These are phyloP conservation scores for Ahaetulla prasina DNA, from an alignment of 2,113 vertebrate genomes.

Conservation along the genomic window DNA sequence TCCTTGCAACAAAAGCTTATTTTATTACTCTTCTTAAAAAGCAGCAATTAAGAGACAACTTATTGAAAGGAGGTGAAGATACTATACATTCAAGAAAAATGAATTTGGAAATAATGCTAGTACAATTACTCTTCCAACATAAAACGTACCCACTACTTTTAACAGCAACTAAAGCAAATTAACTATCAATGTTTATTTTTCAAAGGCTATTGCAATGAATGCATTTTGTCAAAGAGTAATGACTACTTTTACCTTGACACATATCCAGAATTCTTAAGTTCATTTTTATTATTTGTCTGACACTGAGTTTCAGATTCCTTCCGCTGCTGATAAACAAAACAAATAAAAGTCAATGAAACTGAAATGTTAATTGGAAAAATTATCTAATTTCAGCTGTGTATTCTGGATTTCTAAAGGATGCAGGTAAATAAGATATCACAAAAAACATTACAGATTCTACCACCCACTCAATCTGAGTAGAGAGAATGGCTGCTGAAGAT, in stretches of 20 bases:
- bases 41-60: neutral
- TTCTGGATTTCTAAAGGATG: neutral
- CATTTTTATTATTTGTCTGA: constrained; percentile 91
- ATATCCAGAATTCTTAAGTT: constrained; percentile 81
- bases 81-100: neutral
- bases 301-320: constrained; percentile 97
- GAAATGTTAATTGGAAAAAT: neutral
- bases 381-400: neutral
- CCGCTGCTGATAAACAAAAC: constrained; percentile 75
- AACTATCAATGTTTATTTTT: neutral
- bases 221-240: neutral
- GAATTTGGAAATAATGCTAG: neutral
- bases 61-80: neutral
- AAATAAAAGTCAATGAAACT: neutral
- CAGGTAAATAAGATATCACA: neutral
- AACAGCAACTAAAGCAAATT: neutral
- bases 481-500: neutral
- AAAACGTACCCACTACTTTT: neutral
- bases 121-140: neutral
- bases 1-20: neutral
- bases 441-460: neutral
- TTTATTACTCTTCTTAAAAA: neutral
- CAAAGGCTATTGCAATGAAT: neutral
- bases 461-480: neutral
- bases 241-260: constrained; percentile 83